A percentile compares a stretch with the other conserved stretches of the same genome.
Conservation (phyloP, 2,797 vertebrate species). For the Serranus cabrilla region DNA sequence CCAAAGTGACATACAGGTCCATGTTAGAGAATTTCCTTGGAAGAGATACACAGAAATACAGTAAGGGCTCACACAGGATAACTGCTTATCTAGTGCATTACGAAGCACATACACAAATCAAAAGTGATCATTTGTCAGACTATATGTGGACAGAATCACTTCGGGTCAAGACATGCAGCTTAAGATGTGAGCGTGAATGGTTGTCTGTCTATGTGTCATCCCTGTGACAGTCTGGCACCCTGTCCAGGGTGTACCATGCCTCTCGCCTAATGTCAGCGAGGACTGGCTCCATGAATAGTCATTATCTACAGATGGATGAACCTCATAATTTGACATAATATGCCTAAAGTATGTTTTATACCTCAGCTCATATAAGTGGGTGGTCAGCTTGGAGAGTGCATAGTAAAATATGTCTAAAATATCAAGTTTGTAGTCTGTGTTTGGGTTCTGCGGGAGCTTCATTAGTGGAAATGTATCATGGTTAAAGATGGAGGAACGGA, state of each 20-base stretch:
- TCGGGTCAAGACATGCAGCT: no score
- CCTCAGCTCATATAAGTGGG: neutral
- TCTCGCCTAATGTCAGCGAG: no score
- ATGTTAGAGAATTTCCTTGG: slow-evolving; percentile 6
- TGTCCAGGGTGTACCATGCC: no score
- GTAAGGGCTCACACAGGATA: neutral
- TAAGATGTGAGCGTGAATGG: no score
- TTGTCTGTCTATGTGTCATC: no score
- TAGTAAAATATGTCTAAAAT: slow-evolving; percentile 7
- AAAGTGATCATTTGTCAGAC: neutral
- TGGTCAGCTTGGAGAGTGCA: neutral
- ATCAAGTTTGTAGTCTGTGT: neutral
- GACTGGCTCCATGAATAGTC: no score
- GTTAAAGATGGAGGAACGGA: slow-evolving; percentile 36
- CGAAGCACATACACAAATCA: neutral
- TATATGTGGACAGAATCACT: neutral
- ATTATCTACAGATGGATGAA: neutral
- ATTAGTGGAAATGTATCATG: slow-evolving; percentile 40
- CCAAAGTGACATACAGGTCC: slow-evolving; percentile 35
- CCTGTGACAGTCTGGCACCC: no score
- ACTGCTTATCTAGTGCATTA: neutral
- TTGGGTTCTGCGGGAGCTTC: slow-evolving; percentile 27
- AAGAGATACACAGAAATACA: slow-evolving; percentile 25
- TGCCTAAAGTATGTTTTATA: slow-evolving; percentile 6
- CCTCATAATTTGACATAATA: neutral